Conservation (phyloP, 2,113 vertebrate species). For the Erpornis zantholeuca region DNA sequence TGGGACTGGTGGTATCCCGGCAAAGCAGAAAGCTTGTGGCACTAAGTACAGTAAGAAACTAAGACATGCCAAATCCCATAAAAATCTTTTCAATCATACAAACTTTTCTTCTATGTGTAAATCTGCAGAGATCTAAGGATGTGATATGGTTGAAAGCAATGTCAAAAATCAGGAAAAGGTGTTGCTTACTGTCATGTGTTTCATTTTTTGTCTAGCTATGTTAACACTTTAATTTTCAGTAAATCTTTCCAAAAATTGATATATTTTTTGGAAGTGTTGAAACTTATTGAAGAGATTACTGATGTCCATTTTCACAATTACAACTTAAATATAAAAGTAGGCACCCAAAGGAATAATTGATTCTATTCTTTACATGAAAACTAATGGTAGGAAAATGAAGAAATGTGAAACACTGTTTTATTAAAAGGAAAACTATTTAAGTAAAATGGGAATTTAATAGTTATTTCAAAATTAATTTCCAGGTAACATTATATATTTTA, state of each 20-base stretch:
- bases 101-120: not conserved
- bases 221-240: not conserved
- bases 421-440: not conserved
- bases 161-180: not conserved
- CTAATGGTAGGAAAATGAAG: not conserved
- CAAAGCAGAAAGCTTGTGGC: not conserved
- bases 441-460: not conserved
- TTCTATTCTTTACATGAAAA: not conserved
- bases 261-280: not conserved
- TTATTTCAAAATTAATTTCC: not conserved
- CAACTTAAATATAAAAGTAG: not conserved
- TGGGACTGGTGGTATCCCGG: not conserved
- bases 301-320: not conserved
- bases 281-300: not conserved
- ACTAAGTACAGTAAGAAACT: not conserved
- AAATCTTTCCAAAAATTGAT: not conserved
- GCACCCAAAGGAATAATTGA: not conserved
- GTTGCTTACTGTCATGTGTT: not conserved
- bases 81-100: not conserved
- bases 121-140: not conserved
- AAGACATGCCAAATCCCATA: not conserved
- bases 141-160: not conserved
- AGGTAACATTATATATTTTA: not conserved
- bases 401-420: not conserved
- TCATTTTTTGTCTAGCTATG: not conserved